Conservation (phyloP, 2,888 invertebrate genomes). For the Liopterus haemorrhoidalis region DNA sequence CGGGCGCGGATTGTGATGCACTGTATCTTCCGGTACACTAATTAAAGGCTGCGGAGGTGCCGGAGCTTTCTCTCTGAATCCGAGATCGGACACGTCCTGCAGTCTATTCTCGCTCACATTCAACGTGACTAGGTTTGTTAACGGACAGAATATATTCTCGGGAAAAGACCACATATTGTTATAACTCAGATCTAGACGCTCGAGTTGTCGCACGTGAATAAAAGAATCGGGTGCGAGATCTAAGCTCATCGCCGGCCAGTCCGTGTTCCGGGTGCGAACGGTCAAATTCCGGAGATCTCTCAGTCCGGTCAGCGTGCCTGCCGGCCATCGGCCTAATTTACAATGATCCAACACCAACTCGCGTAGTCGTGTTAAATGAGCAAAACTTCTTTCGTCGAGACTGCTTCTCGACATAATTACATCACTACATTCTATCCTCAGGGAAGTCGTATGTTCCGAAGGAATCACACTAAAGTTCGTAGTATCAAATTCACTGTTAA, state of each 20-base stretch:
- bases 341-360: constrained; percentile 79
- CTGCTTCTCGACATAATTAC: constrained; percentile 75
- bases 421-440: constrained; percentile 74
- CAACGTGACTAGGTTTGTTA: constrained; percentile 70
- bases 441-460: constrained; percentile 72
- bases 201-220: constrained; percentile 68
- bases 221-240: constrained; percentile 77
- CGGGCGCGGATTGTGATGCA: constrained; percentile 36
- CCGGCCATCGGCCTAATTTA: constrained; percentile 77
- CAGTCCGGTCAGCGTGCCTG: constrained; percentile 72
- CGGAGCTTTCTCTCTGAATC: constrained; percentile 65
- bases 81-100: constrained; percentile 81
- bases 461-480: constrained; percentile 85
- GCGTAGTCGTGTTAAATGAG: constrained; percentile 72
- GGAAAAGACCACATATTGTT: constrained; percentile 89
- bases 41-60: constrained; percentile 59
- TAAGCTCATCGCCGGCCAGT: constrained; percentile 78
- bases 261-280: constrained; percentile 75
- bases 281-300: constrained; percentile 78
- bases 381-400: constrained; percentile 69
- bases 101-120: constrained; percentile 84
- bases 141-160: constrained; percentile 75
- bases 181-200: constrained; percentile 76
- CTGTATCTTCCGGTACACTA: constrained; percentile 54
- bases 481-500: constrained; percentile 81